These are phyloP conservation scores for Perdita meconis DNA, from an alignment of 2,888 invertebrate genomes.

Conservation along the genomic window DNA sequence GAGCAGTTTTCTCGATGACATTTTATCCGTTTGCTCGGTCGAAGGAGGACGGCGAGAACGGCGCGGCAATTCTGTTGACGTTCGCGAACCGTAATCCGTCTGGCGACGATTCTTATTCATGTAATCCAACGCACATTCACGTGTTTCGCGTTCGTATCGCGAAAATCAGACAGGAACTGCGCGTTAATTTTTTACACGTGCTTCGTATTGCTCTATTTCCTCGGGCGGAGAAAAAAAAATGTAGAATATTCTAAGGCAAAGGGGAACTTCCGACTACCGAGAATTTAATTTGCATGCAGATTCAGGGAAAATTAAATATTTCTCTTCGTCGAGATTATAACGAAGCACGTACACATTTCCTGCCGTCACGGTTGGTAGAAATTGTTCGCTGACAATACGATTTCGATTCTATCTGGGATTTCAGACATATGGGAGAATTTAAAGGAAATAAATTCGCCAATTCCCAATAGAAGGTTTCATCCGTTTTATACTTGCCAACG, in stretches of 20 bases:
- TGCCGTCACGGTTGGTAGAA: background rate
- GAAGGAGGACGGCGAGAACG: background rate
- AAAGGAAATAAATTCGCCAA: background rate
- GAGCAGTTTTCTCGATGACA: background rate
- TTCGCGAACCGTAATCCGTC: conserved; percentile 33
- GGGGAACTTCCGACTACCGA: conserved; percentile 25
- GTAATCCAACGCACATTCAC: background rate
- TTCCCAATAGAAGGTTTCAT: no score
- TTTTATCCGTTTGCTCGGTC: conserved; percentile 14
- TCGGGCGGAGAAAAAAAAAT: background rate
- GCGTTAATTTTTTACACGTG: conserved; percentile 19
- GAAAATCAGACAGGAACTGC: background rate
- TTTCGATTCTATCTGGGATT: background rate
- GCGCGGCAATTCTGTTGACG: background rate
- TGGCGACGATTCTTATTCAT: conserved; percentile 17
- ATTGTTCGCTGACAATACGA: background rate
- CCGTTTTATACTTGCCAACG: no score
- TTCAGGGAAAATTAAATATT: conserved; percentile 38
- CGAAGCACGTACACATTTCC: background rate
- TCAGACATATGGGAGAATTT: background rate
- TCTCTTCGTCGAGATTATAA: conserved; percentile 8
- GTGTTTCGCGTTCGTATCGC: conserved; percentile 2
- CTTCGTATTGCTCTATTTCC: background rate
- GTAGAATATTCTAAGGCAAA: conserved; percentile 7
- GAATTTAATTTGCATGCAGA: conserved; percentile 56